Percentiles rank a stretch among this genome's conserved stretches.
Conservation (phyloP, 2,888 invertebrate species). For the Psylliodes chrysocephalus region DNA sequence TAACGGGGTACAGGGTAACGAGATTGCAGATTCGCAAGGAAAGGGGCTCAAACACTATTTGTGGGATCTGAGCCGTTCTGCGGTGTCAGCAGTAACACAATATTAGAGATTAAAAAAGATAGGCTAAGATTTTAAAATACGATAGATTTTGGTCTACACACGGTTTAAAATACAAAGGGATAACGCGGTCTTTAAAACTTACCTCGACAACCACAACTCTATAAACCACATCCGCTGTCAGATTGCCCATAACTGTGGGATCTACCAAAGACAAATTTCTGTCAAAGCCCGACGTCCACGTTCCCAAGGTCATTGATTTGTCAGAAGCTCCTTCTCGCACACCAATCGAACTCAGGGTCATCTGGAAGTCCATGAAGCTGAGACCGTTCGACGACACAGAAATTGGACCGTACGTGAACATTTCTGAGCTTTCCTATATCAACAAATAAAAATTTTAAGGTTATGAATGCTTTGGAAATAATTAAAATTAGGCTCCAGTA, state of each 20-base stretch:
- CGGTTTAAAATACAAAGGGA: too few species aligned
- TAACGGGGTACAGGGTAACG: too few species aligned
- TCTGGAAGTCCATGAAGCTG: slow-evolving; percentile 80
- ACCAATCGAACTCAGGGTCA: slow-evolving; percentile 76
- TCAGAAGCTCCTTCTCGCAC: slow-evolving; percentile 79
- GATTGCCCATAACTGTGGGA: slow-evolving; percentile 75
- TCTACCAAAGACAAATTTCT: slow-evolving; percentile 73
- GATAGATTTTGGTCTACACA: too few species aligned
- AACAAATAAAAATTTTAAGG: not conserved
- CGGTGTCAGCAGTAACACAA: too few species aligned
- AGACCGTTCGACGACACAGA: slow-evolving; percentile 74
- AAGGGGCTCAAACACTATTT: too few species aligned
- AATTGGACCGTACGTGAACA: slow-evolving; percentile 76
- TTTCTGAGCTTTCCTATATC: slow-evolving; percentile 64
- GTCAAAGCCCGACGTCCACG: slow-evolving; percentile 81
- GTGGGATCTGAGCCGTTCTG: too few species aligned
- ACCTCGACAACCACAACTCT: slow-evolving; percentile 87
- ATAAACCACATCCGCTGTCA: slow-evolving; percentile 86
- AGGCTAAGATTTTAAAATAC: too few species aligned
- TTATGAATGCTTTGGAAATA: too few species aligned
- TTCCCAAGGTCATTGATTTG: slow-evolving; percentile 76
- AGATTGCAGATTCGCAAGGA: too few species aligned
- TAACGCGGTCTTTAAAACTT: slow-evolving; percentile 58
- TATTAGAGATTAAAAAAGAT: too few species aligned
- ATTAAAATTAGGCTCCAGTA: too few species aligned